phyloP scores from a whole-genome alignment of 2,113 vertebrate species.

The Peromyscus polionotus region DNA sequence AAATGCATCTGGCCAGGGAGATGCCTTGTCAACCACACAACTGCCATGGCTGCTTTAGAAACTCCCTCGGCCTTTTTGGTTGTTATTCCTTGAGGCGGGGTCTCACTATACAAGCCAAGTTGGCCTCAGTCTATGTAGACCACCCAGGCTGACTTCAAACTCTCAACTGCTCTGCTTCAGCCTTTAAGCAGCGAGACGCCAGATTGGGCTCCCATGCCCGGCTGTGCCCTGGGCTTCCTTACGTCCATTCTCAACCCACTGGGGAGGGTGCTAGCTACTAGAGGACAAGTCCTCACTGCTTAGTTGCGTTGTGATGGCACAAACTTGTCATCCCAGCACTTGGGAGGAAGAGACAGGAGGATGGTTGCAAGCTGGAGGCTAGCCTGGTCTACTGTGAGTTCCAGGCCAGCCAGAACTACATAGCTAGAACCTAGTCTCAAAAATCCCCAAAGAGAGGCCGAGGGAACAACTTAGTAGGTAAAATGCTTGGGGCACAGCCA shows the following conservation, averaged over 20 bases:
- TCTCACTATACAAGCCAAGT: background rate
- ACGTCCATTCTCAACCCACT: background rate
- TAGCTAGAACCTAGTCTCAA: background rate
- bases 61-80: background rate
- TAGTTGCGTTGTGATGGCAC: background rate
- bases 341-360: background rate
- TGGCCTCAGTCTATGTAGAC: background rate
- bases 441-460: background rate
- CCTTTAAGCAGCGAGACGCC: too few relatives aligned
- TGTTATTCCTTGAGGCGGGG: background rate
- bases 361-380: background rate
- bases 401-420: background rate
- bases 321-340: background rate
- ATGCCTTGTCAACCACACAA: background rate
- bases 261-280: background rate
- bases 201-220: background rate
- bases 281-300: background rate
- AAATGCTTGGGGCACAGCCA: too few relatives aligned
- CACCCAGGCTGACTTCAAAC: background rate
- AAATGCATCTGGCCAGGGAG: background rate
- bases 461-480: too few relatives aligned
- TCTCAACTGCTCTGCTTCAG: background rate
- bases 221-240: background rate
- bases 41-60: fast-evolving
- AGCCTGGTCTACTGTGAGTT: background rate